A percentile compares a stretch with the other conserved stretches of the same genome.
These are phyloP conservation scores for Poeciliopsis presidionis DNA, from an alignment of 2,797 vertebrate species.

Conservation along the genomic window DNA sequence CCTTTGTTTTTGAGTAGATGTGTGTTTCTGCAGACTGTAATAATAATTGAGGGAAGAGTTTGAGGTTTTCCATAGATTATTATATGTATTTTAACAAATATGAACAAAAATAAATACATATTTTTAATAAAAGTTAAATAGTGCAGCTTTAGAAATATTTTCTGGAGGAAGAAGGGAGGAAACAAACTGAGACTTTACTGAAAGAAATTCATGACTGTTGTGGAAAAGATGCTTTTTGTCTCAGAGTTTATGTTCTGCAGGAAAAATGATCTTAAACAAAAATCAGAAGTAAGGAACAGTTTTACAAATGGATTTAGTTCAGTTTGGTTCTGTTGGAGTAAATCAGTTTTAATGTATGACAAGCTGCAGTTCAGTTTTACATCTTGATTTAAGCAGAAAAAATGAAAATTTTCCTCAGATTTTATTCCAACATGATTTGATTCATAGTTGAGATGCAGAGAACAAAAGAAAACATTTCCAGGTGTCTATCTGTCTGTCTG, in stretches of 20 bases:
- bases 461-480: background rate
- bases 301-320: background rate
- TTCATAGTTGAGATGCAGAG: background rate
- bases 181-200: background rate
- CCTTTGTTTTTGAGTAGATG: too few species aligned
- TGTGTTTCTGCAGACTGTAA: too few species aligned
- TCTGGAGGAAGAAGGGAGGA: background rate
- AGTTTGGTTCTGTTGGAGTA: background rate
- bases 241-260: background rate
- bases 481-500: background rate
- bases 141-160: background rate
- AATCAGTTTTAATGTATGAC: background rate
- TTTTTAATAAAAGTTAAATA: too few species aligned
- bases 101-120: too few species aligned
- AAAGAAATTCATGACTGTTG: background rate
- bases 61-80: too few species aligned
- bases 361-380: background rate
- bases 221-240: background rate
- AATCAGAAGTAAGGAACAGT: background rate
- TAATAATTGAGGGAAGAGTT: too few species aligned
- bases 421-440: background rate
- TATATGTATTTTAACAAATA: too few species aligned
- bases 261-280: background rate
- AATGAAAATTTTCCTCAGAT: background rate
- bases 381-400: background rate